Evolutionary conservation across 1,140 invertebrate genomes (phyloP), one percentile per base, ranked within the genome.

Genomic region (Drosophila tristis): DNA sequence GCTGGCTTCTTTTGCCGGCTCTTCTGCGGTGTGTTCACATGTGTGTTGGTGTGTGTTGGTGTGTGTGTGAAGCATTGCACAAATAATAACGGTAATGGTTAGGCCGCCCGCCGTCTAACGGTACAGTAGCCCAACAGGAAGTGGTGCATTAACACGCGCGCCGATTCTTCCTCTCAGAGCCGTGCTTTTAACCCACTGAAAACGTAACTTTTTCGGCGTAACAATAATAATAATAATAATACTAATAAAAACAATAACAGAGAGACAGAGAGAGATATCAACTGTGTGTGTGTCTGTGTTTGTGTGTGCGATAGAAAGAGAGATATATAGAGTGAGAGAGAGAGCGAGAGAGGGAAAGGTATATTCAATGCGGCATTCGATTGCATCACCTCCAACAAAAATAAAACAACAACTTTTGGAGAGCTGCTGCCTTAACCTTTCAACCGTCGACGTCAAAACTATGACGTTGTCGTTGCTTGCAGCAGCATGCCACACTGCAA

Each of bases 91-190:
- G 68, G 54, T 59, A 68, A 77, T 66, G 70, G 70, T 68, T 74
- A 62, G 61, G 35, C 35, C 35, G 35, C 35, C 66, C 54, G 55
- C 60, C 53, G 61, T 60, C 50, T 66, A 78, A 67, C 62, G 84
- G 84, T 84, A 87, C 84, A 87, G 84, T 87, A 87, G 84, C 82
- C 84, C 74, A 90, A 90, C 87, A 90, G 87, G 87, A 90, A 90
- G 82, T 90, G 87, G 79, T 90, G 87, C 87, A 90, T 90, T 90
- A 90, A 87, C 82, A 90, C 82, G 80, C 80, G 74, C 82, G 73
- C 76, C 85, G 35, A 39, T 39, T 74, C 71, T 57, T 70, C 80
- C 61, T 50, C 55, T 65, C 58, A 54, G 63, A 77, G 49, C 64
- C 55, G 55, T 72, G 57, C 79, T 73, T 50, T 66, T 63, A 70